phyloP scores from a whole-genome alignment of 2,113 vertebrate species.

The Hystrix cristata region DNA sequence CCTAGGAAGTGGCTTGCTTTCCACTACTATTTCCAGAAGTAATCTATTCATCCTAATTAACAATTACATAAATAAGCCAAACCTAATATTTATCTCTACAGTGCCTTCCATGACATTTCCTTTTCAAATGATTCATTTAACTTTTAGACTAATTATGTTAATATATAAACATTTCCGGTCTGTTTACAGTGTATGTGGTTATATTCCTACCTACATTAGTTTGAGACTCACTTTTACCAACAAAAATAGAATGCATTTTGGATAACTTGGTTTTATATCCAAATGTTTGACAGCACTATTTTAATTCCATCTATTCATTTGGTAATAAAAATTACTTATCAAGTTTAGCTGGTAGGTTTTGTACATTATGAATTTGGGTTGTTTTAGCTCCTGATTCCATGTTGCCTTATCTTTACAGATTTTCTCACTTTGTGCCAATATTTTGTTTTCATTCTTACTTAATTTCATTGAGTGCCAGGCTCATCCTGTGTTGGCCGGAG shows the following conservation, averaged over 20 bases:
- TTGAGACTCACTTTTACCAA: slow-evolving; percentile 47
- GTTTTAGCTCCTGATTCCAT: slow-evolving; percentile 43
- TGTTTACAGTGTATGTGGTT: slow-evolving; percentile 36
- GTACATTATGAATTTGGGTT: slow-evolving; percentile 16
- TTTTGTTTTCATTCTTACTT: slow-evolving; percentile 47
- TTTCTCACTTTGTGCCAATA: slow-evolving; percentile 51
- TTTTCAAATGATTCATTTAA: slow-evolving; percentile 67
- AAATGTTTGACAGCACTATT: slow-evolving; percentile 1
- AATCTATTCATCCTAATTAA: slow-evolving; percentile 30
- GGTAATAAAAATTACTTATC: neutral
- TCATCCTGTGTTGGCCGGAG: neutral
- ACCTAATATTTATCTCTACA: slow-evolving; percentile 51
- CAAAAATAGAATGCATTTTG: neutral
- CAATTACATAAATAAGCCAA: slow-evolving; percentile 56
- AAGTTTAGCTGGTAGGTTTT: slow-evolving; percentile 1
- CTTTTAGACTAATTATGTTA: slow-evolving; percentile 67
- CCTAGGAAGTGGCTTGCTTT: neutral
- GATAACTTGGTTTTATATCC: neutral
- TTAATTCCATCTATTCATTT: neutral
- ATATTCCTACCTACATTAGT: slow-evolving; percentile 40
- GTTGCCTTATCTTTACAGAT: slow-evolving; percentile 24
- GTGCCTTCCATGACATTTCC: slow-evolving; percentile 48
- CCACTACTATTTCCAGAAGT: neutral
- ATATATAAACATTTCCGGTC: slow-evolving; percentile 11
- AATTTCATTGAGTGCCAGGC: neutral